phyloP scores from a whole-genome alignment of 1,140 invertebrate genomes.

The Latrodectus geometricus region DNA sequence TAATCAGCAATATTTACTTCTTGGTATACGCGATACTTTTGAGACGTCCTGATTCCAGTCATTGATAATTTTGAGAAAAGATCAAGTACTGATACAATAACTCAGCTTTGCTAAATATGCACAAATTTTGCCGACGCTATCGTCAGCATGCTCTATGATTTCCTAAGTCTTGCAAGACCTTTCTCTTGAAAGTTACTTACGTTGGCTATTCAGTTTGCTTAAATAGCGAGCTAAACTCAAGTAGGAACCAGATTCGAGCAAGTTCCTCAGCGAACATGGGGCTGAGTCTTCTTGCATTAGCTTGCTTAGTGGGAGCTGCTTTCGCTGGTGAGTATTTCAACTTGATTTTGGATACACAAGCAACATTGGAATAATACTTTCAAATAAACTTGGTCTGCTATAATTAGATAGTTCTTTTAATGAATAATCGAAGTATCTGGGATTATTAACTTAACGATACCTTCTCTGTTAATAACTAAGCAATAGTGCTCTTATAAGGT shows the following conservation, averaged over 20 bases:
- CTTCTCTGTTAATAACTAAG: too few species aligned
- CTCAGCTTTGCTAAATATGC: constrained; percentile 18
- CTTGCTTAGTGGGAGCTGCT: constrained; percentile 58
- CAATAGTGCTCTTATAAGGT: too few species aligned
- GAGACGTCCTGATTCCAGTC: constrained; percentile 22
- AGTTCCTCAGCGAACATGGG: constrained; percentile 37
- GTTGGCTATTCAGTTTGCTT: constrained; percentile 9
- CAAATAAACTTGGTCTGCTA: too few species aligned
- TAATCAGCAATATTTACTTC: constrained; percentile 7
- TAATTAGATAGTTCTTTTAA: too few species aligned
- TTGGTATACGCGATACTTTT: background rate
- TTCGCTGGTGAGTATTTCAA: constrained; percentile 51
- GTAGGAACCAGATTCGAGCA: background rate
- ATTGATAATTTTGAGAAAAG: constrained; percentile 38
- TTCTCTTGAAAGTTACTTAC: constrained; percentile 33
- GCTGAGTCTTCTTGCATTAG: constrained; percentile 37
- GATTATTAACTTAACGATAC: background rate
- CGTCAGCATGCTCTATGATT: constrained; percentile 28
- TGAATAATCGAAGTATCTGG: background rate
- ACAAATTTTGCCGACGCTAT: constrained; percentile 25
- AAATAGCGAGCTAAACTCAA: constrained; percentile 6
- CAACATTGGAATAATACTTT: too few species aligned
- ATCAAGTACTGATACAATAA: constrained; percentile 14
- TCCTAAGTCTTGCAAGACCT: constrained; percentile 7
- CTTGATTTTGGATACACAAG: too few species aligned